These are phyloP conservation scores for Paguma larvata DNA, from an alignment of 2,797 vertebrate genomes.

Conservation along the genomic window DNA sequence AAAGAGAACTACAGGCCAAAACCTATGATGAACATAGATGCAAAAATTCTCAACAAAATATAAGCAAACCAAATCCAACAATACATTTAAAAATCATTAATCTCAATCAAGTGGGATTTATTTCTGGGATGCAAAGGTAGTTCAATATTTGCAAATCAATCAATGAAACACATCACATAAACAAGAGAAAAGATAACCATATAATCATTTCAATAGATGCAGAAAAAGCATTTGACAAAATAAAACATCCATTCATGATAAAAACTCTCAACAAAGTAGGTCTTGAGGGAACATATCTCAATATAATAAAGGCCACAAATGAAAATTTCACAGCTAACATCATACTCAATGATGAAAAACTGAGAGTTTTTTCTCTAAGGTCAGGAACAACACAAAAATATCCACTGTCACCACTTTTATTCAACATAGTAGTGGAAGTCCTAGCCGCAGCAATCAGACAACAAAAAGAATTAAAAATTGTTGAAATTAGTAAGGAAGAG, in stretches of 20 bases:
- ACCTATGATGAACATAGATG: no score
- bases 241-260: background rate
- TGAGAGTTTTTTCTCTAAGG: background rate
- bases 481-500: background rate
- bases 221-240: background rate
- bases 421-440: no score
- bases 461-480: no score
- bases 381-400: background rate
- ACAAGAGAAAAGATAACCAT: background rate
- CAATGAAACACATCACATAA: background rate
- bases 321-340: background rate
- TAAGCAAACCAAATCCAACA: no score
- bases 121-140: background rate
- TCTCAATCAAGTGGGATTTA: no score
- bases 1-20: no score
- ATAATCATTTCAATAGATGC: no score
- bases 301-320: background rate
- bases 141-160: background rate
- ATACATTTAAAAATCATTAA: no score
- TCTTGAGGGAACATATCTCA: background rate
- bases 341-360: background rate
- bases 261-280: background rate
- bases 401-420: background rate
- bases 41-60: no score
- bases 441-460: no score